phyloP scores from a whole-genome alignment of 2,797 vertebrate genomes.

The Megalops cyprinoides region DNA sequence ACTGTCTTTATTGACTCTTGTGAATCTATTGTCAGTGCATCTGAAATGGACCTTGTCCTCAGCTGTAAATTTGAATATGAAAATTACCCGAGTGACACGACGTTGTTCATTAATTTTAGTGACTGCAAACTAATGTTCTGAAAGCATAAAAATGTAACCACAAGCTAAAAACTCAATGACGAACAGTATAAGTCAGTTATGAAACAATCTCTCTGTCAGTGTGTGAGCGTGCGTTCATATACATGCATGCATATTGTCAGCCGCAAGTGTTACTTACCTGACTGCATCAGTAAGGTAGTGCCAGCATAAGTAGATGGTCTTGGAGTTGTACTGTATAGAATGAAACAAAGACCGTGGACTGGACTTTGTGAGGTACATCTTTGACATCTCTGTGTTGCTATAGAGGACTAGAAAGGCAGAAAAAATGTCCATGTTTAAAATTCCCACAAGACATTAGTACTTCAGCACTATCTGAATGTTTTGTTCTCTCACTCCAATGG shows the following conservation, averaged over 20 bases:
- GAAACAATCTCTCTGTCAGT: too few relatives aligned
- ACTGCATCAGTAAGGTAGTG: constrained; percentile 84
- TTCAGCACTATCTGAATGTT: not conserved
- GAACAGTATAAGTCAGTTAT: too few relatives aligned
- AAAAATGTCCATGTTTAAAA: not conserved
- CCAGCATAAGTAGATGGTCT: constrained; percentile 88
- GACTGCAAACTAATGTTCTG: not conserved
- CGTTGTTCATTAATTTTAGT: not conserved
- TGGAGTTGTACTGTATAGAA: constrained; percentile 84
- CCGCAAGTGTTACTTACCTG: constrained; percentile 73
- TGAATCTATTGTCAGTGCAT: not conserved
- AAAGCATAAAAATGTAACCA: too few relatives aligned
- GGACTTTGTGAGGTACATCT: constrained; percentile 77
- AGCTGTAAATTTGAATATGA: not conserved
- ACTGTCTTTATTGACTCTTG: not conserved
- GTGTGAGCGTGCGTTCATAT: too few relatives aligned
- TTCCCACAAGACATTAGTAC: not conserved
- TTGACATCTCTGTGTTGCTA: constrained; percentile 81
- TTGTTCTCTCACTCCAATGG: too few relatives aligned
- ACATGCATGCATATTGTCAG: too few relatives aligned
- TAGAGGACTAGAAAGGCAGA: constrained; percentile 74
- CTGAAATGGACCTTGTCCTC: not conserved
- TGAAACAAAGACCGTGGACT: constrained; percentile 79
- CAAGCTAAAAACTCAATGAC: too few relatives aligned
- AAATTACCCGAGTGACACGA: not conserved